Base-by-base conservation (phyloP, 2,113 vertebrate species). In the Ibidorhyncha struthersii region DNA sequence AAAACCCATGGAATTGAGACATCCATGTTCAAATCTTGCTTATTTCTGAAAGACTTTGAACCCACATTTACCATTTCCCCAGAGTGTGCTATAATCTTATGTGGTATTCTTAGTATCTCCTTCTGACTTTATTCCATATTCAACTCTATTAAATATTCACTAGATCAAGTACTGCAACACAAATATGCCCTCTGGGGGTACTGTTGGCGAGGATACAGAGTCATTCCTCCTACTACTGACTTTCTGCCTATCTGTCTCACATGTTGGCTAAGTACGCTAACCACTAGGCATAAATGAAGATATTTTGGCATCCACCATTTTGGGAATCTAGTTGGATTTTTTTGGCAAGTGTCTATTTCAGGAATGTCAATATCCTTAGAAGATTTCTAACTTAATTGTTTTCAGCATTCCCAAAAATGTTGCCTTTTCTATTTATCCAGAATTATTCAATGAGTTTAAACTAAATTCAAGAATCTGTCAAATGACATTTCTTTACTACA, bases 121-220 rank as follows among this genome's bases (percentile, higher is more conserved):
- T 79, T 62, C 80, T 72, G 62, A 61, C 53, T 95, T 79, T 61
- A 91, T 93, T 95, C 40, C 11, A 45, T 82, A 91, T 84, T 91
- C 77, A 63, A 49, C 34, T 71, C 18, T 43, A 79, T 89, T 91
- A 94, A 96, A 85, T 91, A 91, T 97, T 94, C 82, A 94, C 56
- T 61, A 85, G 84, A 80, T 67, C 56, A 80, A 91, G 40, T 61
- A 69, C 66, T 76, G 61, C 70, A 91, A 88, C 61, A 72, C 32
- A 94, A 82, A 85, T 76, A 56, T 52, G 56, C 52, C 81, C 52
- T 87, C 72, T 79, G 61, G 63, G 86, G 2, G 2, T 55, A 61
- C 20, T 43, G 6, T 22, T 96, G 84, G 66, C 74, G 73, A 63
- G 47, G 77, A 82, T 71, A 65, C 32, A 77, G 18, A 72, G 45